A percentile compares a stretch with the other conserved stretches of the same genome.
Evolutionary conservation across 2,113 vertebrate genomes (phyloP).

Genomic region (Neoarius graeffei): DNA sequence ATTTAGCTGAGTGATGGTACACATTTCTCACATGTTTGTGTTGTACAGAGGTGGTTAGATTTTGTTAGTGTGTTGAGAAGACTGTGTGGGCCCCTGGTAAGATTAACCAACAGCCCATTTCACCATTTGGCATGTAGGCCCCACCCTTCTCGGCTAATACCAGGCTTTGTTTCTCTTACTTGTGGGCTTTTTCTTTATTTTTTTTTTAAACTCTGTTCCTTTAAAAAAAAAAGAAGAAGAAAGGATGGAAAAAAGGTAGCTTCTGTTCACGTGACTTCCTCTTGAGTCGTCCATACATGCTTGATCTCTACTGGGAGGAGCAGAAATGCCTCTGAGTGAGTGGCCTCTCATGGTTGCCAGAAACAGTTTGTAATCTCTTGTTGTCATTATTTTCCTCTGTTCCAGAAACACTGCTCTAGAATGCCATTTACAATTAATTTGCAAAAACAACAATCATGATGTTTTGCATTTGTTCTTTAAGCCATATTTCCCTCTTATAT

Average conservation of each 20-base stretch:
- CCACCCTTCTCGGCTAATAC: slow-evolving; percentile 67
- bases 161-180: slow-evolving; percentile 74
- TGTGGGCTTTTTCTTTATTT: slow-evolving; percentile 61
- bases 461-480: background rate
- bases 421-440: background rate
- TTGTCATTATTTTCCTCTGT: slow-evolving; percentile 27
- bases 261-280: slow-evolving; percentile 73
- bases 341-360: slow-evolving; percentile 40
- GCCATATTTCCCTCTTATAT: background rate
- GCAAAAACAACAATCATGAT: background rate
- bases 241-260: slow-evolving; percentile 66
- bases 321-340: slow-evolving; percentile 48
- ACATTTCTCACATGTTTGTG: slow-evolving; percentile 24
- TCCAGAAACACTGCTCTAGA: background rate
- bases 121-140: slow-evolving; percentile 66
- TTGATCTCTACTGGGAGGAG: slow-evolving; percentile 64
- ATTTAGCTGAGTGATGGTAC: background rate
- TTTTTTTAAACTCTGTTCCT: slow-evolving; percentile 21
- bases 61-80: slow-evolving; percentile 63
- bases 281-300: slow-evolving; percentile 66
- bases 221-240: slow-evolving; percentile 44
- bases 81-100: slow-evolving; percentile 62
- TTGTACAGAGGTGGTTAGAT: slow-evolving; percentile 21
- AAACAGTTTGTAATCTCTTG: slow-evolving; percentile 43
- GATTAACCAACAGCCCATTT: slow-evolving; percentile 64